Base-by-base conservation (phyloP, 2,888 invertebrate species). In the Melieria omissa region DNA sequence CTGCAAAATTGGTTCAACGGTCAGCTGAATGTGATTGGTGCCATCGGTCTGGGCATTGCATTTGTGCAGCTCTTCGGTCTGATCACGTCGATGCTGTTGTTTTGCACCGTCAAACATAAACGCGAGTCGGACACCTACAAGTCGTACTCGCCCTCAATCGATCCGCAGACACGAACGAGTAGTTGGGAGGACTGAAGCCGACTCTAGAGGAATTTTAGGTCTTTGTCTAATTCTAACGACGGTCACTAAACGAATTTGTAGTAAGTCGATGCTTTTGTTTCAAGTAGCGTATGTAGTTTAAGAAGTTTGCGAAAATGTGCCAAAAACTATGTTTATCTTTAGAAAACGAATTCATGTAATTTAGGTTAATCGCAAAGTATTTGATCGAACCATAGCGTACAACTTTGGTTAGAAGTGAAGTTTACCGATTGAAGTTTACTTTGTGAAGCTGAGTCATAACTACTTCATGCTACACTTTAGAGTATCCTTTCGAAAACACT, bases 61-160 rank as follows among this genome's bases (percentile, higher is more conserved):
- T 93, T 95, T 79, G 87, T 93, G 62, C 93, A 93, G 89, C 93
- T 93, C 55, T 93, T 93, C 83, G 93, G 93, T 5, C 88, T 93
- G 75, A 91, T 93, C 74, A 91, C 93, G 3, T 93, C 93, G 49
- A 92, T 93, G 91, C 87, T 94, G 74, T 86, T 94, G 9, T 93
- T 93, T 85, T 93, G 93, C 83, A 93, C 92, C 4, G 91, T 92
- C 46, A 90, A 90, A 79, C 91, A 92, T 81, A 91, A 91, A 86
- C 88, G 91, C 62, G 89, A 89, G 58, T 90, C 91, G 8, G 90
- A 92, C 81, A 91, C 92, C 3, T 93, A 92, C 85, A 92, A 92
- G 86, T 91, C 92, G 42, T 93, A 92, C 84, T 89, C 80, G 78
- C 89, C 86, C 73, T 86, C 86, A 66, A 87, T 87, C 73, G 86